A percentile compares a stretch with the other conserved stretches of the same genome.
These are phyloP conservation scores for Globodera rostochiensis DNA, from an alignment of 1,140 invertebrate genomes.

Conservation along the genomic window DNA sequence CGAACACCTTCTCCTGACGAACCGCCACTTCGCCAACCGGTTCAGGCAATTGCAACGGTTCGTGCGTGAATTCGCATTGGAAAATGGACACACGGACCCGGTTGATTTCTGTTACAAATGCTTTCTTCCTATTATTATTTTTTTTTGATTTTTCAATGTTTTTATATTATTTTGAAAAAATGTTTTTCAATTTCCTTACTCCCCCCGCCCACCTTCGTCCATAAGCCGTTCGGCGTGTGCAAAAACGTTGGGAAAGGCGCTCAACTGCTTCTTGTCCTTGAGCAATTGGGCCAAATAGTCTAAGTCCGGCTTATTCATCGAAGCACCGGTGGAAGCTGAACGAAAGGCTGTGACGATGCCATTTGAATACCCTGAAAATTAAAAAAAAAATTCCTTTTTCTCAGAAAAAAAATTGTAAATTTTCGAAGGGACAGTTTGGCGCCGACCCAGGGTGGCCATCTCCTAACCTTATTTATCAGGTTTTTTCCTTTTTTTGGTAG, in stretches of 20 bases:
- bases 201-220: slow-evolving; percentile 99
- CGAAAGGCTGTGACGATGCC: neutral
- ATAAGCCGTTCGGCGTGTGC: slow-evolving; percentile 96
- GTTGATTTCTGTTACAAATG: slow-evolving; percentile 87
- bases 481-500: too few relatives aligned
- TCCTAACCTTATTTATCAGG: too few relatives aligned
- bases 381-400: too few relatives aligned
- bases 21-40: slow-evolving; percentile 85
- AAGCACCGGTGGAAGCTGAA: neutral
- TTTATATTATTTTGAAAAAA: too few relatives aligned
- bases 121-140: too few relatives aligned
- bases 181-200: too few relatives aligned
- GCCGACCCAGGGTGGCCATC: too few relatives aligned
- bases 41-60: slow-evolving; percentile 90
- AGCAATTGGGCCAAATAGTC: slow-evolving; percentile 99
- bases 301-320: slow-evolving; percentile 45
- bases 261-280: slow-evolving; percentile 99
- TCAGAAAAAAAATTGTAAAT: too few relatives aligned
- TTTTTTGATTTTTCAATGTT: too few relatives aligned
- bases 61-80: slow-evolving; percentile 93
- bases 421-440: too few relatives aligned
- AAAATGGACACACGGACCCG: slow-evolving; percentile 94
- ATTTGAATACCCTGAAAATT: too few relatives aligned
- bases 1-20: slow-evolving; percentile 97
- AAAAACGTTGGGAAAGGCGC: slow-evolving; percentile 98